A percentile compares a stretch with the other conserved stretches of the same genome.
These are phyloP conservation scores for Sandelia bainsii DNA, from an alignment of 2,797 vertebrate species.

Conservation along the genomic window DNA sequence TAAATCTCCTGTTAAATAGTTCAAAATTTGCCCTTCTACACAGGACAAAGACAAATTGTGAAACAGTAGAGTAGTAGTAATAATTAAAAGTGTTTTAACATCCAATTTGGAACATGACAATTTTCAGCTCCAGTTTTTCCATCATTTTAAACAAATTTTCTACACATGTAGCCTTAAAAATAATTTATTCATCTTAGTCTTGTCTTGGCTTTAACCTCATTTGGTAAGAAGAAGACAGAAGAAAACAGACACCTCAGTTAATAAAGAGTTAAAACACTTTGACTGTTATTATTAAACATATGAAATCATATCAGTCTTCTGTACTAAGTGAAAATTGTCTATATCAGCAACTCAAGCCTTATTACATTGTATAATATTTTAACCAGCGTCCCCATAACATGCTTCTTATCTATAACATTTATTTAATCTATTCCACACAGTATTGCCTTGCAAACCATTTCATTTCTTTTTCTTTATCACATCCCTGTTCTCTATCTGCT, in stretches of 20 bases:
- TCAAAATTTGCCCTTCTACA: too few relatives aligned
- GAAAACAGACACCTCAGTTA: conserved; percentile 8
- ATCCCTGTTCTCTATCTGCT: conserved; percentile 4
- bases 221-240: not conserved
- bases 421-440: conserved; percentile 26
- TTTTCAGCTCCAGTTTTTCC: too few relatives aligned
- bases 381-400: conserved; percentile 8
- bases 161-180: not conserved
- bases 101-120: too few relatives aligned
- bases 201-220: not conserved
- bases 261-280: not conserved
- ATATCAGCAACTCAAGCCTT: conserved; percentile 28
- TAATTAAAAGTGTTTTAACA: too few relatives aligned
- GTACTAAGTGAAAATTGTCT: conserved; percentile 10
- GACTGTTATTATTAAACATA: conserved; percentile 29
- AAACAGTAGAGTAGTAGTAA: too few relatives aligned
- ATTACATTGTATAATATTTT: conserved; percentile 42
- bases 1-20: too few relatives aligned
- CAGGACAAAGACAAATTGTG: too few relatives aligned
- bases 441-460: conserved; percentile 34
- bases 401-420: conserved; percentile 37
- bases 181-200: not conserved
- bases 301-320: not conserved
- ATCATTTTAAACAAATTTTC: too few relatives aligned
- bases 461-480: conserved; percentile 34